phyloP scores from a whole-genome alignment of 2,888 invertebrate genomes.

The Apoda limacodes region DNA sequence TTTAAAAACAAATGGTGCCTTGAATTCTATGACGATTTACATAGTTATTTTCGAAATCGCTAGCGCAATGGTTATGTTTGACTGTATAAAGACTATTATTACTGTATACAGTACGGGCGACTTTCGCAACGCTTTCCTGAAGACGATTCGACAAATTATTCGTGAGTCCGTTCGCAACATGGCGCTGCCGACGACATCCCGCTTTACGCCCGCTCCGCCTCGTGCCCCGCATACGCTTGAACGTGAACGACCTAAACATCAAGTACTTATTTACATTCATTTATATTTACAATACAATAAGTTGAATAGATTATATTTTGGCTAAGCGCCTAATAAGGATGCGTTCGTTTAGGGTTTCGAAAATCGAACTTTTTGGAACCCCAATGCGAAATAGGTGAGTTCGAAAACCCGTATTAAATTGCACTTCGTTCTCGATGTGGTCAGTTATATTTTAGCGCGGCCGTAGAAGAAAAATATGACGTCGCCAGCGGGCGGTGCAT shows the following conservation, averaged over 20 bases:
- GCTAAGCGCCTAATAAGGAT: not conserved
- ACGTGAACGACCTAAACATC: constrained; percentile 69
- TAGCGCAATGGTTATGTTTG: constrained; percentile 9
- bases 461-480: too few relatives aligned
- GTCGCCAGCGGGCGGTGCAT: too few relatives aligned
- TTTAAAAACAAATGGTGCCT: too few relatives aligned
- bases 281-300: too few relatives aligned
- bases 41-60: constrained; percentile 4
- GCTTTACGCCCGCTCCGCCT: constrained; percentile 63
- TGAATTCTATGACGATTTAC: constrained; percentile 1
- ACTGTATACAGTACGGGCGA: constrained; percentile 83
- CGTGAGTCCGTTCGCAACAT: constrained; percentile 97
- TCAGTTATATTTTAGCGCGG: too few relatives aligned
- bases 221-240: constrained; percentile 63
- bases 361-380: too few relatives aligned
- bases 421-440: too few relatives aligned
- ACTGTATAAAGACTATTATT: too few relatives aligned
- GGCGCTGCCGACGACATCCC: constrained; percentile 88
- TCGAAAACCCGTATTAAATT: too few relatives aligned
- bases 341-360: not conserved
- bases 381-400: too few relatives aligned
- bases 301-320: too few relatives aligned
- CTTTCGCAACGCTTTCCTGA: constrained; percentile 96
- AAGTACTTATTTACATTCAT: too few relatives aligned
- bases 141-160: constrained; percentile 97